A percentile compares a stretch with the other conserved stretches of the same genome.
These are phyloP conservation scores for Tragulus kanchil DNA, from an alignment of 2,113 vertebrate species.

Conservation along the genomic window DNA sequence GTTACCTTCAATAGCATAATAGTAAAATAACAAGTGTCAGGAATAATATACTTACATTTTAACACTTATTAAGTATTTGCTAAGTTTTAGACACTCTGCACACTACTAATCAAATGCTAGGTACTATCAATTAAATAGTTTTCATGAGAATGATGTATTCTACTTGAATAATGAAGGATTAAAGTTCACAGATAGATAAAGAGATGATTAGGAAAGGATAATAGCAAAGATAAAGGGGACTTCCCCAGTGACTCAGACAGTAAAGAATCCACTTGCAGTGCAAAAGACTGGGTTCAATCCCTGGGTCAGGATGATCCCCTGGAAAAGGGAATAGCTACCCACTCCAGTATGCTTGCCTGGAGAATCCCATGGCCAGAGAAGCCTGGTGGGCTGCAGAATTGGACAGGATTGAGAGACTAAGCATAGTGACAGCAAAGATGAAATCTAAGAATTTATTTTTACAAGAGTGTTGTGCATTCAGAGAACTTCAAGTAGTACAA, in stretches of 20 bases:
- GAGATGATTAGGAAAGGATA: neutral
- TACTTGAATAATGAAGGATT: neutral
- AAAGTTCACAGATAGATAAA: neutral
- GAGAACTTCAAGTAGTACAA: neutral
- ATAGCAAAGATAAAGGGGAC: neutral
- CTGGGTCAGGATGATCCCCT: neutral
- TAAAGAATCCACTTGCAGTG: neutral
- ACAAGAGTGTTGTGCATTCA: neutral
- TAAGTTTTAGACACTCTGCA: neutral
- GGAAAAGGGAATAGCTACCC: neutral
- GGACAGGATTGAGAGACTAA: neutral
- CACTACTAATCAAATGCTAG: neutral
- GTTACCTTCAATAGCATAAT: neutral
- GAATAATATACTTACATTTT: neutral
- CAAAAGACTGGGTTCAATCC: neutral
- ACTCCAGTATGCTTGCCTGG: neutral
- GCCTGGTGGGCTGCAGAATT: neutral
- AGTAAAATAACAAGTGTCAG: neutral
- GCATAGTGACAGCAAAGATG: neutral
- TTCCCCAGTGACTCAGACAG: neutral
- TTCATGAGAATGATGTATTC: slow-evolving; percentile 2
- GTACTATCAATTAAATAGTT: neutral
- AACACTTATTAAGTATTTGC: neutral
- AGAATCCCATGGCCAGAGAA: neutral
- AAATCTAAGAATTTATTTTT: neutral